Evolutionary conservation across 2,797 vertebrate genomes (phyloP).

Genomic region (Argentina silus): DNA sequence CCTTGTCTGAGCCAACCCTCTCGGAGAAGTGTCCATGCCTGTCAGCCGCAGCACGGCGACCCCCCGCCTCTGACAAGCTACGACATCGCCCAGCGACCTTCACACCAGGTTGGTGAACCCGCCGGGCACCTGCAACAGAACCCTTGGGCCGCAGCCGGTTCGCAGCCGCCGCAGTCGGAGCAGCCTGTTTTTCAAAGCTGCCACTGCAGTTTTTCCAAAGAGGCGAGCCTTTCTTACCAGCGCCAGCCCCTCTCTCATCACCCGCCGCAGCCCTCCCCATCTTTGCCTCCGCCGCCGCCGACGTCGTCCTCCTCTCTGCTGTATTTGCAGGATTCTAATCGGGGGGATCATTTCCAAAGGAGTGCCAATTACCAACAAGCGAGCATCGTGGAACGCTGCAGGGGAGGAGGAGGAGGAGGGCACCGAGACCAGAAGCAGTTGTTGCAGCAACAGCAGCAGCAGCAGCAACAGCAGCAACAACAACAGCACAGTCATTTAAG

Average conservation of each 20-base stretch:
- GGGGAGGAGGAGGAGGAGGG: conserved; percentile 58
- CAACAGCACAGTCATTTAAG: conserved; percentile 71
- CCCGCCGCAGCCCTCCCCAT: conserved; percentile 75
- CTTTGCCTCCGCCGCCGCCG: conserved; percentile 68
- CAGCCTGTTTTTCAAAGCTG: conserved; percentile 73
- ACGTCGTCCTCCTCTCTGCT: conserved; percentile 67
- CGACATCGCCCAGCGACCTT: conserved; percentile 67
- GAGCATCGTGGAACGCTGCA: conserved; percentile 74
- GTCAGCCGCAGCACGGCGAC: conserved; percentile 55
- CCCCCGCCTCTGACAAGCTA: conserved; percentile 64
- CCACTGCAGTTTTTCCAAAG: conserved; percentile 77
- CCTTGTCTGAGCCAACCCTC: conserved; percentile 74
- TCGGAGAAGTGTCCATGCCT: conserved; percentile 57
- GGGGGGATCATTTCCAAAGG: conserved; percentile 66
- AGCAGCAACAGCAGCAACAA: conserved; percentile 56
- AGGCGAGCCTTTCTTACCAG: conserved; percentile 66
- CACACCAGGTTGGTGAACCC: conserved; percentile 53
- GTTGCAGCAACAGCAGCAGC: conserved; percentile 73
- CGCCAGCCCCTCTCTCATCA: conserved; percentile 60
- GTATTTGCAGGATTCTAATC: conserved; percentile 69
- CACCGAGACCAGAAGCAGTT: conserved; percentile 76
- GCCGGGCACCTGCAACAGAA: conserved; percentile 67
- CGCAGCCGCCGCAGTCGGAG: conserved; percentile 65
- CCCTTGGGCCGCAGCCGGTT: conserved; percentile 72
- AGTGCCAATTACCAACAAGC: conserved; percentile 75